These are phyloP conservation scores for Acanthis flammea DNA, from an alignment of 2,797 vertebrate genomes.

Conservation along the genomic window DNA sequence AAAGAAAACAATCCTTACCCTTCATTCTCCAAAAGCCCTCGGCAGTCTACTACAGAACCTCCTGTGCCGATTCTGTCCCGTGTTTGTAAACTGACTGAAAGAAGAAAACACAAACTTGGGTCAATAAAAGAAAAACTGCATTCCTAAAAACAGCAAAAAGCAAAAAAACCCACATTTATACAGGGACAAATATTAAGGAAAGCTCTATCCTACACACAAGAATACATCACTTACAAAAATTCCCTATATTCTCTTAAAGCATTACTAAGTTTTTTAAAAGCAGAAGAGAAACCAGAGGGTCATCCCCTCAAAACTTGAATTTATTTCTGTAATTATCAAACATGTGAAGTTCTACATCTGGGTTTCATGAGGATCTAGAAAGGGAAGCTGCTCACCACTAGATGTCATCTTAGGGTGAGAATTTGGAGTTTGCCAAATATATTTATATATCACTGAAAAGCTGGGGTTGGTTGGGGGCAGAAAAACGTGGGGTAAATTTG, in stretches of 20 bases:
- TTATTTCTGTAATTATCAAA: neutral
- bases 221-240: neutral
- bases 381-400: neutral
- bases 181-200: neutral
- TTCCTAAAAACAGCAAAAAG: neutral
- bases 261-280: neutral
- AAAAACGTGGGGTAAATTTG: neutral
- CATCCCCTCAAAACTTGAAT: neutral
- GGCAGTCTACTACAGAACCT: conserved; percentile 95
- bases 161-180: neutral
- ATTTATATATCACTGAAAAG: neutral
- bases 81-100: conserved; percentile 95
- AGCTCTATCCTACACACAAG: neutral
- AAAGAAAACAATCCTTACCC: conserved; percentile 80
- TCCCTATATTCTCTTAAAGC: neutral
- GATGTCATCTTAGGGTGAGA: conserved; percentile 3
- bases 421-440: neutral
- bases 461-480: neutral
- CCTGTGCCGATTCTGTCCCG: conserved; percentile 93
- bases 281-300: neutral
- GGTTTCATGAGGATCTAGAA: neutral
- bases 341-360: neutral
- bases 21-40: conserved; percentile 94
- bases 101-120: neutral
- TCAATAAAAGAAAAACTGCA: neutral